Conservation (phyloP, 2,113 vertebrate species). For the Cricetomys ansorgei region DNA sequence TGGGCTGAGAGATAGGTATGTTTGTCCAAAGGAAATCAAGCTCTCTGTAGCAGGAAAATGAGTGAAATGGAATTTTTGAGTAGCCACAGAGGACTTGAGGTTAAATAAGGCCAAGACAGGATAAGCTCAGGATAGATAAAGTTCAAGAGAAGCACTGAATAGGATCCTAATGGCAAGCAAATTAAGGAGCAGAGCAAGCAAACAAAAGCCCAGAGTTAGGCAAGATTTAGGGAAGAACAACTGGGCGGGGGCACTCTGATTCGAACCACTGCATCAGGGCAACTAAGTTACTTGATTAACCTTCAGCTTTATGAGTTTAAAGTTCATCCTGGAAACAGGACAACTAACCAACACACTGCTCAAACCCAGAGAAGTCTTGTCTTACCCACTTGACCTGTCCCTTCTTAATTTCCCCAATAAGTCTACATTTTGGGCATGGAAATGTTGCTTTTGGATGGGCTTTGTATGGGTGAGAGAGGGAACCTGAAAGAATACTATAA, state of each 20-base stretch:
- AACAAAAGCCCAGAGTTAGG: neutral
- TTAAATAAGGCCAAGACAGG: constrained; percentile 5
- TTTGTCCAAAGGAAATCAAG: constrained; percentile 23
- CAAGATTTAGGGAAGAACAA: neutral
- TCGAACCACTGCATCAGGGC: neutral
- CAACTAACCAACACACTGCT: neutral
- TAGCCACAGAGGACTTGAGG: neutral
- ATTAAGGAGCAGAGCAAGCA: neutral
- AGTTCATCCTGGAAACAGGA: neutral
- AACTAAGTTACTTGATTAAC: neutral
- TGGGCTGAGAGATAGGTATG: neutral
- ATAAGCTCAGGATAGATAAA: neutral
- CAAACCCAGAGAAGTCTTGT: neutral
- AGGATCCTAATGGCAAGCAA: neutral
- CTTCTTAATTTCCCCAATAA: neutral
- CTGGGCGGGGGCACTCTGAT: neutral
- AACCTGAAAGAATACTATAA: neutral
- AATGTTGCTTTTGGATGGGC: neutral
- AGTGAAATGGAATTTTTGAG: neutral
- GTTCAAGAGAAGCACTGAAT: neutral
- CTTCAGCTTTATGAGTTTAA: neutral
- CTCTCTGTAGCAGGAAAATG: neutral
- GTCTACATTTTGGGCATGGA: neutral
- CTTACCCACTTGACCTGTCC: neutral
- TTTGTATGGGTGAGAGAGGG: neutral